Base-by-base conservation (phyloP, 2,888 invertebrate genomes). In the Dolomedes plantarius region DNA sequence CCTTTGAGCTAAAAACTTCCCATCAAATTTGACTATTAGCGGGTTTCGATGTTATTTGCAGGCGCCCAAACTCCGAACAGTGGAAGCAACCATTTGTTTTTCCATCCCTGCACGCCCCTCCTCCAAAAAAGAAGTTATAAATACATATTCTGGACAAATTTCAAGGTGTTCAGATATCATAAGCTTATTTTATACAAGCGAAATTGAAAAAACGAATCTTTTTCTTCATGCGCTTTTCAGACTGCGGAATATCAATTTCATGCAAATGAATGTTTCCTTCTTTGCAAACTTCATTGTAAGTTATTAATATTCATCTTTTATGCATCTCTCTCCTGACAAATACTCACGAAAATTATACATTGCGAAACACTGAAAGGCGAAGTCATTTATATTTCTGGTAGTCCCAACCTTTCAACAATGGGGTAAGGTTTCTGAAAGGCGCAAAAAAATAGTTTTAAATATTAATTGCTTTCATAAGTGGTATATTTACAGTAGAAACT, bases 301-400 rank as follows among this genome's bases (percentile, higher is more conserved):
- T 23, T 56, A 56, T 56, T 56, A 56, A 56, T 56, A 56, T 56
- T 56, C 56, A 56, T 56, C 19, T 56, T 56, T 56, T 56, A 23
- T 56, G 19, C 56, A 56, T 56, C 19, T 56, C 1, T 56, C 56
- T 11, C 23, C 23, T 23, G 56, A 56, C 56, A 56, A 56, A 56
- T 56, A 16, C 16, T 23, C 56, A 23, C 11, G 56, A 23, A 56
- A 19, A 56, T 56, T 56, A 56, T 23, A 56, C 56, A 56, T 7
- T 23, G 41, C 6, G 16, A 46, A 46, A 46, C 41, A 16, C 9
- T 11, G 23, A 23, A 19, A 56, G 3, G 23, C 16, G 3, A 56
- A 56, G 1, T 56, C 23, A 56, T 56, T 56, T 23, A 19, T 56
- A 56, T 56, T 56, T 1, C 56, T 56, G 16, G 5, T 56, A 56